A percentile compares a stretch with the other conserved stretches of the same genome.
Evolutionary conservation across 2,888 invertebrate genomes (phyloP).

Genomic region (Rhingia campestris): DNA sequence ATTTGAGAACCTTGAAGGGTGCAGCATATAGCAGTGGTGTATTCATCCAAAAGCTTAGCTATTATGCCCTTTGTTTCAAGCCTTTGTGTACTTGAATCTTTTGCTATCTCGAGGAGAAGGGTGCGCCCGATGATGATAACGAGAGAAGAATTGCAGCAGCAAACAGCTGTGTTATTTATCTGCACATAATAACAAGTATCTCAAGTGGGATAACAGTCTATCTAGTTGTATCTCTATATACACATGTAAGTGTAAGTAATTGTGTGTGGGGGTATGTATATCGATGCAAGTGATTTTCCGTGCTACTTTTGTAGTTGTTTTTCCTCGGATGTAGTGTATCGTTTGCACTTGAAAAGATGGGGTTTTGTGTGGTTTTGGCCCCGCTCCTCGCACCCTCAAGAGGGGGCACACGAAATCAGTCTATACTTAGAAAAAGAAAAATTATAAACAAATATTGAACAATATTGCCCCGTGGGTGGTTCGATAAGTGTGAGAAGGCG

Average conservation of each 20-base stretch:
- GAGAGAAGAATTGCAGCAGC: slow-evolving; percentile 11
- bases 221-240: slow-evolving; percentile 22
- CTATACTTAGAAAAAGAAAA: slow-evolving; percentile 38
- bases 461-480: slow-evolving; percentile 16
- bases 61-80: slow-evolving; percentile 64
- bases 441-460: slow-evolving; percentile 37
- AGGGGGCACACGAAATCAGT: slow-evolving; percentile 16
- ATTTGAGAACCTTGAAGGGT: slow-evolving; percentile 55
- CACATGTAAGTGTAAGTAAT: background rate
- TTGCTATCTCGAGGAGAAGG: slow-evolving; percentile 46
- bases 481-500: background rate
- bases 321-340: slow-evolving; percentile 8
- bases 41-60: slow-evolving; percentile 15
- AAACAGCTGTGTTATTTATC: slow-evolving; percentile 11
- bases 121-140: slow-evolving; percentile 24
- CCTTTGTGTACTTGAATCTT: slow-evolving; percentile 55
- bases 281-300: slow-evolving; percentile 51
- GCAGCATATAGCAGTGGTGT: background rate
- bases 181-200: slow-evolving; percentile 47
- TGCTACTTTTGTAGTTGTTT: background rate
- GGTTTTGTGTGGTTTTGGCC: slow-evolving; percentile 4
- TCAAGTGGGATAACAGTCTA: slow-evolving; percentile 58
- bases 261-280: slow-evolving; percentile 14
- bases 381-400: background rate
- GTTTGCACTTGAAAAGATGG: slow-evolving; percentile 40